These are phyloP conservation scores for Meriones psammophilus DNA, from an alignment of 2,797 vertebrate species.

Conservation along the genomic window DNA sequence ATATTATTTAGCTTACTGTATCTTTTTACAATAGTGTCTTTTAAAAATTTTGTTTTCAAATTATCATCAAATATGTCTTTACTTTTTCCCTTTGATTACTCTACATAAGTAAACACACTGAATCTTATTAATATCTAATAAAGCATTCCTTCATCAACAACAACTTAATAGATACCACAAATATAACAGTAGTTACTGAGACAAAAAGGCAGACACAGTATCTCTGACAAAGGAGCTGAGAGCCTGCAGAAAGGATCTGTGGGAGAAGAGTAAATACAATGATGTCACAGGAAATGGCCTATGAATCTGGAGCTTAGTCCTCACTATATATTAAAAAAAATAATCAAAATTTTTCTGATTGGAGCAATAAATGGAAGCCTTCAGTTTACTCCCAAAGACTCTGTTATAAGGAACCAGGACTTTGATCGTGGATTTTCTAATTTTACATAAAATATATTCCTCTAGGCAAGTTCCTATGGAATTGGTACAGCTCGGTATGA, in stretches of 20 bases:
- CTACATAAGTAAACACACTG: not conserved
- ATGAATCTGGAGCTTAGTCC: not conserved
- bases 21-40: not conserved
- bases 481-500: not conserved
- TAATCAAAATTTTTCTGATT: not conserved
- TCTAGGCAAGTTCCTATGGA: not conserved
- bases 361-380: not conserved
- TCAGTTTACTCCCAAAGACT: not conserved
- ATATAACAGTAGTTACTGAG: not conserved
- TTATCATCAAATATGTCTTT: not conserved
- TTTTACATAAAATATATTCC: not conserved
- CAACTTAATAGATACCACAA: not conserved
- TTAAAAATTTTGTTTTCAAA: conserved; percentile 33
- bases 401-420: not conserved
- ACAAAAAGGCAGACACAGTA: not conserved
- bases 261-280: not conserved
- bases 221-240: not conserved
- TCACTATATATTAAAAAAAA: not conserved
- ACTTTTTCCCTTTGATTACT: conserved; percentile 42
- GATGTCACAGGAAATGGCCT: not conserved
- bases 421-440: not conserved
- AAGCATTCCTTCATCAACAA: too few species aligned
- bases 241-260: not conserved
- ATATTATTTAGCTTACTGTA: not conserved
- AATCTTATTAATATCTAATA: not conserved